Percentiles rank a stretch among this genome's conserved stretches.
Evolutionary conservation across 2,888 invertebrate genomes (phyloP).

Genomic region (Panorpa germanica): DNA sequence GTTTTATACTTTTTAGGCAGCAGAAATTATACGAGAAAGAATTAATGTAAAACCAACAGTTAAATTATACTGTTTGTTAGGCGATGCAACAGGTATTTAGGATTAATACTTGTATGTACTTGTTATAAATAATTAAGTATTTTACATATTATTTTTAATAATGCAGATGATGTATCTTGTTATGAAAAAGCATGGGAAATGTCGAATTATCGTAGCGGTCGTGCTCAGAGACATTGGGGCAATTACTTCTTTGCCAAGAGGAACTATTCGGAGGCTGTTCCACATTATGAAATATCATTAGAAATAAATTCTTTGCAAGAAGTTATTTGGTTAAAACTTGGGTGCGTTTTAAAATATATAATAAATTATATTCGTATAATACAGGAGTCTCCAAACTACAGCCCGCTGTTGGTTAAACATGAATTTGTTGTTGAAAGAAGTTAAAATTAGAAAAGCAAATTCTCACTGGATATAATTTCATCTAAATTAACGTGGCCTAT

Average conservation of each 20-base stretch:
- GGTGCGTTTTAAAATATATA: slow-evolving; percentile 21
- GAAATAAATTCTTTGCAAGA: slow-evolving; percentile 79
- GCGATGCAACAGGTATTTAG: slow-evolving; percentile 48
- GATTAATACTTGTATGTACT: slow-evolving; percentile 5
- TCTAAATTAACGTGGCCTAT: too few relatives aligned
- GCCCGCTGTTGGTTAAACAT: too few relatives aligned
- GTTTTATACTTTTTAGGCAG: slow-evolving; percentile 38
- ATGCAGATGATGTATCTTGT: slow-evolving; percentile 51
- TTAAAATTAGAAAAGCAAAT: too few relatives aligned
- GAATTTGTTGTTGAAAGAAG: too few relatives aligned
- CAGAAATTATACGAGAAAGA: slow-evolving; percentile 70
- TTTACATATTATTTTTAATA: slow-evolving; percentile 24
- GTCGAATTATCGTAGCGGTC: slow-evolving; percentile 58
- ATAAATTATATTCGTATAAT: neutral
- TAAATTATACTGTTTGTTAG: slow-evolving; percentile 78
- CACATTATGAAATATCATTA: slow-evolving; percentile 63
- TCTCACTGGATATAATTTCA: too few relatives aligned
- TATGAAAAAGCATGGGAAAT: slow-evolving; percentile 87
- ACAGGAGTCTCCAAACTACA: too few relatives aligned
- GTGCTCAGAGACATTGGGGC: slow-evolving; percentile 82
- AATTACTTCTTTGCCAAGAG: slow-evolving; percentile 54
- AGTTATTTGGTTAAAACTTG: slow-evolving; percentile 68
- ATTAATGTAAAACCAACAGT: slow-evolving; percentile 61
- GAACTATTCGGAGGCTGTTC: slow-evolving; percentile 58
- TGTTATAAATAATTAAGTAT: slow-evolving; percentile 3